Base-by-base conservation (phyloP, 2,888 invertebrate genomes). In the Dicranocentrus wangi region DNA sequence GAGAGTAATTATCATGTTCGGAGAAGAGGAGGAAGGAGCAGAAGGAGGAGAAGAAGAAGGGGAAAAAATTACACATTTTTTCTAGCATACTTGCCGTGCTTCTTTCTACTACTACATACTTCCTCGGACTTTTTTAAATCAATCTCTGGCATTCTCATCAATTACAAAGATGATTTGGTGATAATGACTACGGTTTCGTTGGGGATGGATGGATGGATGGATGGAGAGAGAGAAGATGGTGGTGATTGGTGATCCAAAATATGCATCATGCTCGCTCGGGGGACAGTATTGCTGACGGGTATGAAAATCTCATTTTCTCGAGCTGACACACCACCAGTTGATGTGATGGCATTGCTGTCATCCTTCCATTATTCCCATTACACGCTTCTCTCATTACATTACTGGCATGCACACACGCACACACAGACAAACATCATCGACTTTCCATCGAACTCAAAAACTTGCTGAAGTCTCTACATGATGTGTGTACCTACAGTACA, bases 271-370 rank as follows among this genome's bases (percentile, higher is more conserved):
- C 55, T 75, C 60, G 27, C 69, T 53, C 69, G 17, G 23, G 53
- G 53, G 69, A 19, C 17, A 53, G 39, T 8, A 27, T 69, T 81
- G 81, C 81, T 81, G 81, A 81, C 75, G 81, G 81, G 75, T 75
- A 81, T 81, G 81, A 81, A 81, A 81, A 70, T 81, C 81, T 75
- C 81, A 81, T 81, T 81, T 81, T 81, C 75, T 81, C n/a, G 42
- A n/a, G 32, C 75, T 81, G 81, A 81, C 81, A 65, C 51, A 63
- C 32, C 10, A 3, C 63, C 51, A 32, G 47, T 39, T 47, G 28
- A 66, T 66, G 73, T 63, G 63, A 25, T 73, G 65, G 27, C 25
- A n/a, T 17, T 65, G 27, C 27, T n/a, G 8, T 47, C 42, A 28
- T 28, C 55, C 21, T 63, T 53, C 15, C 73, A 65, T 73, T 69